Evolutionary conservation across 2,113 vertebrate genomes (phyloP).

Genomic region (Copsychus sechellarum): DNA sequence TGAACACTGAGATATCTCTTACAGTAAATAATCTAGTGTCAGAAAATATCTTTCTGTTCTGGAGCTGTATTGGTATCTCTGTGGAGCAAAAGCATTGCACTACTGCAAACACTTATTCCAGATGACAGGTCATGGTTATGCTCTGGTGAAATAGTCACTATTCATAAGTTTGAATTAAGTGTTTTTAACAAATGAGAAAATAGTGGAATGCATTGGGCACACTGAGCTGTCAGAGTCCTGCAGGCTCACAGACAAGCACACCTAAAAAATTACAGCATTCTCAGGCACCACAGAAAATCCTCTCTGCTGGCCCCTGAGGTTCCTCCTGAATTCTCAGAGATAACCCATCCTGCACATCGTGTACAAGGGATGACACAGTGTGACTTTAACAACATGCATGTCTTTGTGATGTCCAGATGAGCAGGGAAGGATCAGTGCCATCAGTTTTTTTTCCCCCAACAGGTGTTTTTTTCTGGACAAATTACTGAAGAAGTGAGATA

Average conservation of each 20-base stretch:
- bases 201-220: fast-evolving
- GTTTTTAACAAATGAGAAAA: neutral
- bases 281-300: neutral
- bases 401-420: neutral
- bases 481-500: neutral
- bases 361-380: neutral
- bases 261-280: neutral
- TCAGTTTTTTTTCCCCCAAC: neutral
- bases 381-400: fast-evolving
- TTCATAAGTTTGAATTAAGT: neutral
- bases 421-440: neutral
- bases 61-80: neutral
- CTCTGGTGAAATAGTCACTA: neutral
- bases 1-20: neutral
- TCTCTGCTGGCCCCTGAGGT: neutral
- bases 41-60: neutral
- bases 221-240: neutral
- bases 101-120: neutral
- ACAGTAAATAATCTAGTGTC: neutral
- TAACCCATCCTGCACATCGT: neutral
- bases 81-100: neutral
- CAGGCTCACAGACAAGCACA: neutral
- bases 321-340: neutral
- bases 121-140: neutral
- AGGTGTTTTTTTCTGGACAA: neutral